Evolutionary conservation across 2,888 invertebrate genomes (phyloP), one percentile per base, ranked within the genome.

Genomic region (Chrysodeixis includens): DNA sequence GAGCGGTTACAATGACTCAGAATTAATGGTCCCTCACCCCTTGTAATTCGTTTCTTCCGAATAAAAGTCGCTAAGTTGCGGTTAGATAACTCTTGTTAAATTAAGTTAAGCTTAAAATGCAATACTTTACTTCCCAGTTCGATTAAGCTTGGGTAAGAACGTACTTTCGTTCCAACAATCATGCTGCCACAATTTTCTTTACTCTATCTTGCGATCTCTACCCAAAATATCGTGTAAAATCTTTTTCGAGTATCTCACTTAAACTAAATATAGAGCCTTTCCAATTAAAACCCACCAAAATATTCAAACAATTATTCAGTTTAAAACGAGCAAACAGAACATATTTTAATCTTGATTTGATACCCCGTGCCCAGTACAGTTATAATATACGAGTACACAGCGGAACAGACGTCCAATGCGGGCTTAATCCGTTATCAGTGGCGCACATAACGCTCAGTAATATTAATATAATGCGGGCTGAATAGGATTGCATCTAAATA

Each of bases 21-120:
- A 86, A 88, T 88, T 87, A 88, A 88, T 86, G 85, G 79, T 76
- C 68, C 69, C 76, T 70, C 76, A 78, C 78, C 78, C 81, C 73
- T 80, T 76, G 79, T 83, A 79, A 84, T 84, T 80, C 83, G 78
- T 83, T 83, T 57, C 68, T 80, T 72, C 62, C 52, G 78, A 76
- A 81, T 77, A 81, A 81, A 83, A 78, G 73, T 75, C 70, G 58
- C 73, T 55, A 69, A 69, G 66, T 66, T 66, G 56, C 10, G 59
- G 58, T 72, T 62, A 61, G 52, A 71, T 68, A 30, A 53, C 55
- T 30, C 52, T 56, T 62, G 62, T 56, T 53, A 22, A 59, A 63
- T 59, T 70, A 49, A 49, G 46, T 59, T 40, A 22, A 10, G 56
- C 46, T 62, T 68, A 56, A 69, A 65, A 40, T 58, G 26, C 30